Evolutionary conservation across 2,113 vertebrate species (phyloP).

Genomic region (Plotosus lineatus): DNA sequence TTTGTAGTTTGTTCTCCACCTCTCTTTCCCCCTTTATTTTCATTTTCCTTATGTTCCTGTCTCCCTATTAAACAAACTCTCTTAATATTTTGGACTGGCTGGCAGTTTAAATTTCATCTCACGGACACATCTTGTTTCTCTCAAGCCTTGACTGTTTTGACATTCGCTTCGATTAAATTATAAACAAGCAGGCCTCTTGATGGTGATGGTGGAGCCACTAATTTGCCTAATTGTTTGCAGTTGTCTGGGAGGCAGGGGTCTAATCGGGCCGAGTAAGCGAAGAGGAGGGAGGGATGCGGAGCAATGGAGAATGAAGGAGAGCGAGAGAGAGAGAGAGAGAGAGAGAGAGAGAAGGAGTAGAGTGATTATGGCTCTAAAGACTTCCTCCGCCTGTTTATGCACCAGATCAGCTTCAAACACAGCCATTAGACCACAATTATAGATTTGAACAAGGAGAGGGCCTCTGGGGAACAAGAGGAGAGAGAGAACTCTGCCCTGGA

Average conservation of each 20-base stretch:
- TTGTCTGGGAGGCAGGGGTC: slow-evolving; percentile 89
- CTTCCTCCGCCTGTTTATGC: slow-evolving; percentile 93
- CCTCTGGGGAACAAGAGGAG: slow-evolving; percentile 48
- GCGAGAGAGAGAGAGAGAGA: slow-evolving; percentile 65
- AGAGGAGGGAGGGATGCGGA: slow-evolving; percentile 52
- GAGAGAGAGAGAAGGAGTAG: slow-evolving; percentile 69
- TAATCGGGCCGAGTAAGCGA: slow-evolving; percentile 80
- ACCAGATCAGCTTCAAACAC: slow-evolving; percentile 94
- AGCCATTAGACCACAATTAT: slow-evolving; percentile 96
- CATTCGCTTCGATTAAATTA: slow-evolving; percentile 99
- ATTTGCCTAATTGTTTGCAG: slow-evolving; percentile 99
- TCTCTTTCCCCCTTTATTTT: slow-evolving; percentile 11
- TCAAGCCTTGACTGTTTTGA: slow-evolving; percentile 99
- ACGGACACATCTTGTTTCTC: slow-evolving; percentile 99
- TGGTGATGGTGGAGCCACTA: slow-evolving; percentile 99
- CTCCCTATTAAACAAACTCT: slow-evolving; percentile 98
- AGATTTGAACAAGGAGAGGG: slow-evolving; percentile 82
- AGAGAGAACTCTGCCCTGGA: slow-evolving; percentile 50
- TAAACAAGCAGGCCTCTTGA: slow-evolving; percentile 99
- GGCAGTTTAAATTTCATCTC: slow-evolving; percentile 99
- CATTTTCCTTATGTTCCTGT: slow-evolving; percentile 17
- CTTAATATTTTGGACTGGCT: slow-evolving; percentile 98
- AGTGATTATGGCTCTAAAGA: slow-evolving; percentile 95
- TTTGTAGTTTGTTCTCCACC: background rate
- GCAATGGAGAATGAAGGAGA: slow-evolving; percentile 34